These are phyloP conservation scores for Carlito syrichta DNA, from an alignment of 2,113 vertebrate genomes.

Conservation along the genomic window DNA sequence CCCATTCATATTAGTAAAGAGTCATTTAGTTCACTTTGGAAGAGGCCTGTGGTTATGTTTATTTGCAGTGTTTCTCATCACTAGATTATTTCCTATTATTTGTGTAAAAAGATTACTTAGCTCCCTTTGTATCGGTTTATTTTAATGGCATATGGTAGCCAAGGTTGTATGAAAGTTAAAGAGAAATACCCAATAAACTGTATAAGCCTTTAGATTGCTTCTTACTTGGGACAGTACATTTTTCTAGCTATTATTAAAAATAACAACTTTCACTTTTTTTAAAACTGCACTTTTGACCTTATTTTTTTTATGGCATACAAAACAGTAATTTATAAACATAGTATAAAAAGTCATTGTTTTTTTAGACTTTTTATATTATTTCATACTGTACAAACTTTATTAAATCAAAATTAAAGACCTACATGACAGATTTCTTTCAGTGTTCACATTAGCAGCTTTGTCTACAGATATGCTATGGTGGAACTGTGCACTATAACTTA, in stretches of 20 bases:
- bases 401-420: constrained; percentile 59
- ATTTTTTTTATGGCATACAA: constrained; percentile 73
- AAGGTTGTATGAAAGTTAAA: constrained; percentile 35
- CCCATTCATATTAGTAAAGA: neutral
- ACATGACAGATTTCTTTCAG: constrained; percentile 53
- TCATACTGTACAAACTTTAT: constrained; percentile 78
- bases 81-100: constrained; percentile 7
- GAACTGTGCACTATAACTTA: neutral
- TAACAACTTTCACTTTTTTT: constrained; percentile 74
- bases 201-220: constrained; percentile 7
- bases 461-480: constrained; percentile 7
- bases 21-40: neutral
- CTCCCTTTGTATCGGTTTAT: neutral
- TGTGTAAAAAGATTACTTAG: neutral
- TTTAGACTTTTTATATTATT: constrained; percentile 82
- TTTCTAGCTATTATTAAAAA: constrained; percentile 65
- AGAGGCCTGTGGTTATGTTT: neutral
- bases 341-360: constrained; percentile 73
- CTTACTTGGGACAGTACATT: constrained; percentile 50
- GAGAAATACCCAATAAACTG: constrained; percentile 50
- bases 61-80: neutral
- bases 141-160: constrained; percentile 37
- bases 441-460: constrained; percentile 48
- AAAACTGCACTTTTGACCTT: constrained; percentile 69
- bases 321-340: constrained; percentile 69